A percentile compares a stretch with the other conserved stretches of the same genome.
phyloP scores from a whole-genome alignment of 2,888 invertebrate genomes.

The Ypsolopha scabrella region DNA sequence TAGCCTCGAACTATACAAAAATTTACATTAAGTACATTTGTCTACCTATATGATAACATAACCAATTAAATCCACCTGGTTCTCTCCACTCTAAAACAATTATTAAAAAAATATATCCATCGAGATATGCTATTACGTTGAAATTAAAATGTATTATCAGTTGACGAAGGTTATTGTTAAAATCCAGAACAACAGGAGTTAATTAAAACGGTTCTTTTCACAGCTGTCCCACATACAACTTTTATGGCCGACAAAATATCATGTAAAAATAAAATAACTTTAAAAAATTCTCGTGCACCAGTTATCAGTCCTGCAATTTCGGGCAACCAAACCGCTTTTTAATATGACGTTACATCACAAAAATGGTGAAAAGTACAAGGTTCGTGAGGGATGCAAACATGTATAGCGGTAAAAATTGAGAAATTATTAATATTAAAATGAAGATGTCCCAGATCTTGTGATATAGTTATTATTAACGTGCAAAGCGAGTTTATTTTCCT shows the following conservation, averaged over 20 bases:
- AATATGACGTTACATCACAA: slow-evolving; percentile 3
- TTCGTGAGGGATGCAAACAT: slow-evolving; percentile 12
- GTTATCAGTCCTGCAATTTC: slow-evolving; percentile 8
- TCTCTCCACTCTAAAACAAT: too few relatives aligned
- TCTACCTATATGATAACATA: too few relatives aligned
- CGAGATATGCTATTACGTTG: background rate
- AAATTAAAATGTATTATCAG: background rate
- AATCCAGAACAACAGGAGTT: background rate
- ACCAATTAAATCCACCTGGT: too few relatives aligned
- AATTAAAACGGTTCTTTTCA: slow-evolving; percentile 4
- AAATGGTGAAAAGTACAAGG: background rate
- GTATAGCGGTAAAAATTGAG: background rate
- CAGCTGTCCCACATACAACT: background rate
- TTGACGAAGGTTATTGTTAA: background rate
- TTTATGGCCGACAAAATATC: background rate
- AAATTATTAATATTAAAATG: background rate
- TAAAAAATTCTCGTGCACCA: background rate
- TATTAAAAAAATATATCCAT: background rate
- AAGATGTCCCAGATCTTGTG: background rate
- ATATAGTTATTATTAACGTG: background rate
- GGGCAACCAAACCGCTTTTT: slow-evolving; percentile 3
- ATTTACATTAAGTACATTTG: too few relatives aligned
- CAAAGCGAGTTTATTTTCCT: background rate
- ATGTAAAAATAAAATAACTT: background rate
- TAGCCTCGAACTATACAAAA: too few relatives aligned